Percentiles rank a stretch among this genome's conserved stretches.
Conservation (phyloP, 1,140 invertebrate genomes). For the Melanaphis sacchari region DNA sequence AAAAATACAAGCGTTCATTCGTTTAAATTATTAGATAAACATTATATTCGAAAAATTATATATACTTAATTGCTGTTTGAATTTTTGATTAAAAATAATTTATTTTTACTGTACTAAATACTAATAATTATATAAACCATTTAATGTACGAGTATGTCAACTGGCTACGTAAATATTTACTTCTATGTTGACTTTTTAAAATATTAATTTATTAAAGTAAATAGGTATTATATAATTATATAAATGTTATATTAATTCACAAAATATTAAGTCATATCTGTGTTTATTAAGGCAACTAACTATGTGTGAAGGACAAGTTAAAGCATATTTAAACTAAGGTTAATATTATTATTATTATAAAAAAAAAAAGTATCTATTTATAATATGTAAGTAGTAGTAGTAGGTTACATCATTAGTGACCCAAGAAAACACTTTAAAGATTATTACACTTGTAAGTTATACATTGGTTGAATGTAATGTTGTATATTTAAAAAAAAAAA, state of each 20-base stretch:
- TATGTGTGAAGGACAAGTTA: neutral
- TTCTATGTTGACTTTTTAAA: neutral
- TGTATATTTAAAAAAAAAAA: neutral
- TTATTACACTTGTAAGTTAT: neutral
- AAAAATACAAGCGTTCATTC: no score
- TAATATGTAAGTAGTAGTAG: neutral
- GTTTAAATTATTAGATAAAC: no score
- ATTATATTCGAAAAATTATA: neutral
- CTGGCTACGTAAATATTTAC: neutral
- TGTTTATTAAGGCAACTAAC: neutral
- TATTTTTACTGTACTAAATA: neutral
- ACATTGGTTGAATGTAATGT: neutral
- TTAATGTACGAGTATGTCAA: neutral
- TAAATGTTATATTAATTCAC: neutral
- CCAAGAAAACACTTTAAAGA: neutral
- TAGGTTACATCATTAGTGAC: neutral
- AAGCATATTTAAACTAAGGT: neutral
- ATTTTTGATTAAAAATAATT: neutral
- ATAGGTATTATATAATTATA: neutral
- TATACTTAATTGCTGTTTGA: neutral
- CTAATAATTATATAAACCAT: constrained; percentile 1
- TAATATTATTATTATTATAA: neutral
- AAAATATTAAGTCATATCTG: neutral
- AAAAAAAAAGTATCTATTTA: neutral
- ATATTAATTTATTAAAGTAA: neutral